A percentile compares a stretch with the other conserved stretches of the same genome.
phyloP scores from a whole-genome alignment of 2,888 invertebrate genomes.

The Augochlorella aurata region DNA sequence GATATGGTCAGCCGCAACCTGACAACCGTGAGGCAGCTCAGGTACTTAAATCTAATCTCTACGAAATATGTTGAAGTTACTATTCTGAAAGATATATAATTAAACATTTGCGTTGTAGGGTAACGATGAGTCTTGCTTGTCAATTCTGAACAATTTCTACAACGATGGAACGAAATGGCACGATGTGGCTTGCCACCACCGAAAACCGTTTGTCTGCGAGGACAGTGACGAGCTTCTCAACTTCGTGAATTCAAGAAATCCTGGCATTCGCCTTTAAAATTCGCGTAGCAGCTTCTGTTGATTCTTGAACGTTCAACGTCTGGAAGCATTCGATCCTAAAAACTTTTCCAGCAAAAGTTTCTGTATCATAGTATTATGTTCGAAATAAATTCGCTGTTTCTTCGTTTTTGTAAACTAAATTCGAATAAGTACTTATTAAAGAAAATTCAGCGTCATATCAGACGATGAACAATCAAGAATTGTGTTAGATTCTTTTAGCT shows the following conservation, averaged over 20 bases:
- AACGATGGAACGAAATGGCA: constrained; percentile 96
- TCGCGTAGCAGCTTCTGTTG: background rate
- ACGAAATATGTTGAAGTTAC: background rate
- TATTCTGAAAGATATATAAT: background rate
- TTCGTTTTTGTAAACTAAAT: constrained; percentile 1
- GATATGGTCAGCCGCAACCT: constrained; percentile 93
- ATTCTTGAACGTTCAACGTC: constrained; percentile 37
- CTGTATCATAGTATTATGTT: constrained; percentile 1
- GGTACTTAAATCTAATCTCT: constrained; percentile 81
- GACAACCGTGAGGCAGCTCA: constrained; percentile 95
- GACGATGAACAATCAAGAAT: constrained; percentile 37
- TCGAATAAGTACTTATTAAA: background rate
- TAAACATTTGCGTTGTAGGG: constrained; percentile 83
- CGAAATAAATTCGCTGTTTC: constrained; percentile 4
- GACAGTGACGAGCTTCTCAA: constrained; percentile 95
- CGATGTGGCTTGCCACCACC: constrained; percentile 94
- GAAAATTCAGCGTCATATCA: background rate
- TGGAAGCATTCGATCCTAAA: background rate
- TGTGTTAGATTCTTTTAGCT: constrained; percentile 17
- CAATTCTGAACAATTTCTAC: constrained; percentile 95
- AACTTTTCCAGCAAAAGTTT: background rate
- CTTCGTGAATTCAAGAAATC: constrained; percentile 95
- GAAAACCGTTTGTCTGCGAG: constrained; percentile 94
- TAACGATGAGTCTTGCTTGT: constrained; percentile 94
- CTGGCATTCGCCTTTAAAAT: constrained; percentile 90